phyloP scores from a whole-genome alignment of 2,888 invertebrate species.

The Diadegma fenestrale region DNA sequence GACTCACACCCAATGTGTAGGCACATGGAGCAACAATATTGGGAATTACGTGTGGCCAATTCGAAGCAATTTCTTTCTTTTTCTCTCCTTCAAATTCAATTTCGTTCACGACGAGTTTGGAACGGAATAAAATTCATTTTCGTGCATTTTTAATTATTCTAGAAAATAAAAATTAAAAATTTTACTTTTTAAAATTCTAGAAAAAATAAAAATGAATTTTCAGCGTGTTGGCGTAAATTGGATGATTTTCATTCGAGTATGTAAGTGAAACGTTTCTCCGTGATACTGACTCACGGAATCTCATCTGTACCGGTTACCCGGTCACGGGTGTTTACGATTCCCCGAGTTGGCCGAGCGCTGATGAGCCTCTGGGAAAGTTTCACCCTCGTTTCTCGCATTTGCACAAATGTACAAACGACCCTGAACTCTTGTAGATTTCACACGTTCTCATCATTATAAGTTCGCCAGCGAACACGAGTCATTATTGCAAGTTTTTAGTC shows the following conservation, averaged over 20 bases:
- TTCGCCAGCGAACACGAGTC: conserved; percentile 40
- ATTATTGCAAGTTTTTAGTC: background rate
- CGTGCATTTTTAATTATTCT: too few species aligned
- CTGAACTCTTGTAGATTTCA: conserved; percentile 69
- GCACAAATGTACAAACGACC: conserved; percentile 51
- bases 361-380: conserved; percentile 72
- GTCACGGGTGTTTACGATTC: conserved; percentile 61
- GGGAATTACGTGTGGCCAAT: conserved; percentile 1
- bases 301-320: conserved; percentile 70
- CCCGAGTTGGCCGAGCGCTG: conserved; percentile 33
- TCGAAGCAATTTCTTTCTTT: background rate
- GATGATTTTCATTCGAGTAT: background rate
- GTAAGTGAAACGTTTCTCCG: conserved; percentile 67
- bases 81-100: background rate
- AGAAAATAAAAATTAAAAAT: too few species aligned
- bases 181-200: too few species aligned
- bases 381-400: conserved; percentile 62
- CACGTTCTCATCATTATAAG: conserved; percentile 58
- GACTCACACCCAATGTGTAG: conserved; percentile 59
- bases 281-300: conserved; percentile 74
- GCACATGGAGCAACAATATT: conserved; percentile 30
- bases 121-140: too few species aligned
- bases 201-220: too few species aligned
- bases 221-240: background rate
- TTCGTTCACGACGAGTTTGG: background rate